phyloP scores from a whole-genome alignment of 2,888 invertebrate species.

The Drosophila acutilabella region DNA sequence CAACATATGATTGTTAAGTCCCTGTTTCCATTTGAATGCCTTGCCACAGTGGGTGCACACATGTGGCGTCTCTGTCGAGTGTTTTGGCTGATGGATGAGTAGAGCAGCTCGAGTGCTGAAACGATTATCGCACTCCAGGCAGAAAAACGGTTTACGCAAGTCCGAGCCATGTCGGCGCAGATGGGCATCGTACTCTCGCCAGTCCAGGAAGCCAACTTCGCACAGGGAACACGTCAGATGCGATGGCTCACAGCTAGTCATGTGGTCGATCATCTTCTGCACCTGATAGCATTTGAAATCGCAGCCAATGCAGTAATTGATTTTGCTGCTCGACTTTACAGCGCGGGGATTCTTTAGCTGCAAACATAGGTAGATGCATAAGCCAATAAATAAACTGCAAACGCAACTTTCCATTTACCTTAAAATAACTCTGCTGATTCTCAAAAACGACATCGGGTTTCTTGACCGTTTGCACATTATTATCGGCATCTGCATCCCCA shows the following conservation, averaged over 20 bases:
- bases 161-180: slow-evolving; percentile 84
- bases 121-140: slow-evolving; percentile 85
- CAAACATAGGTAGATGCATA: not conserved
- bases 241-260: slow-evolving; percentile 79
- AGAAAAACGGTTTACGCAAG: slow-evolving; percentile 86
- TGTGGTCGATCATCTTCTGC: slow-evolving; percentile 83
- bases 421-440: slow-evolving; percentile 82
- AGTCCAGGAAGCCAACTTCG: slow-evolving; percentile 82
- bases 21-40: slow-evolving; percentile 87
- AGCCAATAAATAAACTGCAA: not conserved
- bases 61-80: slow-evolving; percentile 86
- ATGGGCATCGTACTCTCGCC: slow-evolving; percentile 84
- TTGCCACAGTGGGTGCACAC: slow-evolving; percentile 86
- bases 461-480: slow-evolving; percentile 41
- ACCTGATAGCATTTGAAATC: slow-evolving; percentile 85
- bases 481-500: slow-evolving; percentile 40
- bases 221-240: slow-evolving; percentile 83
- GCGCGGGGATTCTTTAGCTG: slow-evolving; percentile 79
- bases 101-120: slow-evolving; percentile 86
- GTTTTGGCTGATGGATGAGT: slow-evolving; percentile 86
- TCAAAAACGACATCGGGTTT: slow-evolving; percentile 76
- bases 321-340: slow-evolving; percentile 80
- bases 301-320: slow-evolving; percentile 85
- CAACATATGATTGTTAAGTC: slow-evolving; percentile 86
- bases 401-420: slow-evolving; percentile 49